Conservation (phyloP, 2,888 invertebrate genomes). For the Pterobdella sp. region DNA sequence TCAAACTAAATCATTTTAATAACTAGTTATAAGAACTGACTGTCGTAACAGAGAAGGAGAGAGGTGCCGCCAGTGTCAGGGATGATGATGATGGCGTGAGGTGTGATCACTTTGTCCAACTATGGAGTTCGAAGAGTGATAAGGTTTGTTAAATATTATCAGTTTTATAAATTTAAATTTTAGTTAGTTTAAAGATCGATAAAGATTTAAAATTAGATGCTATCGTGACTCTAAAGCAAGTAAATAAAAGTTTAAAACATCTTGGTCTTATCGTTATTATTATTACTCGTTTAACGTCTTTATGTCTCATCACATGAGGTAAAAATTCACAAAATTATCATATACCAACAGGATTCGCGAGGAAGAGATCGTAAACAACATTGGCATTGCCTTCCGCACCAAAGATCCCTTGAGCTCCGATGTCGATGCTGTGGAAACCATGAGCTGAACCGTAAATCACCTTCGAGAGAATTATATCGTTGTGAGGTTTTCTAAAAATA, state of each 20-base stretch:
- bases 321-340: too few species aligned
- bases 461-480: conserved; percentile 40
- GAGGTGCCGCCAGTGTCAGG: conserved; percentile 79
- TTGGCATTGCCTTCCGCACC: conserved; percentile 47
- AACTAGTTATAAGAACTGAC: conserved; percentile 47
- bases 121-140: too few species aligned
- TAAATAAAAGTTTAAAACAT: too few species aligned
- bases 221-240: too few species aligned
- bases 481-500: neutral
- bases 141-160: too few species aligned
- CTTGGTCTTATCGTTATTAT: too few species aligned
- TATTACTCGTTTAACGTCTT: too few species aligned
- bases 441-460: conserved; percentile 97
- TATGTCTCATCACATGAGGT: too few species aligned
- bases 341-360: neutral
- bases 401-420: conserved; percentile 95
- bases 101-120: conserved; percentile 48
- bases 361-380: neutral
- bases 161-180: too few species aligned
- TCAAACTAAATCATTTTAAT: neutral
- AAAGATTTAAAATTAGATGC: too few species aligned
- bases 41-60: conserved; percentile 94
- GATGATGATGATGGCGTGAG: conserved; percentile 54
- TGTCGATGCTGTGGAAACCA: conserved; percentile 98
- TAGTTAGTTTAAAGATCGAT: too few species aligned